These are phyloP conservation scores for Pocillopora verrucosa DNA, from an alignment of 64 coral and sea anemone genomes.

Conservation along the genomic window DNA sequence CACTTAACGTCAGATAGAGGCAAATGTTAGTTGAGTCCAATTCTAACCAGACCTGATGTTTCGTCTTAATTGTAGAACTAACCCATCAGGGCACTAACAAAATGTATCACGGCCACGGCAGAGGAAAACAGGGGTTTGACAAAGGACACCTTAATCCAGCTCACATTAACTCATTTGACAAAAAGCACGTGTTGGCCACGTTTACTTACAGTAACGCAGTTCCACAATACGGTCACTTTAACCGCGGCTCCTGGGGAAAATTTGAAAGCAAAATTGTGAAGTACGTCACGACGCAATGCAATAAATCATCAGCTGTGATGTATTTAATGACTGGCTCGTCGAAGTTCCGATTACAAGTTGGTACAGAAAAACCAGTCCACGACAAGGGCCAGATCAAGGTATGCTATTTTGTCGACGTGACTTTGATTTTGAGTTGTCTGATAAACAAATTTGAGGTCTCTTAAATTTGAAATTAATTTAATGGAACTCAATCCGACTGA, in stretches of 20 bases:
- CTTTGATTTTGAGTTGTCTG: neutral
- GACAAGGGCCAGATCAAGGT: neutral
- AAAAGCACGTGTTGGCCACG: neutral
- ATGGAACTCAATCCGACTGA: no score
- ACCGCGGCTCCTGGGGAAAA: neutral
- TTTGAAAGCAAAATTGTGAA: neutral
- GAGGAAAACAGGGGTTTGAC: neutral
- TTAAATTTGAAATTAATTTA: no score
- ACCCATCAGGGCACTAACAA: neutral
- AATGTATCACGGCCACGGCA: neutral
- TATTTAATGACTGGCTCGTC: neutral
- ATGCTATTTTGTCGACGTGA: neutral
- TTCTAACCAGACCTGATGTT: neutral
- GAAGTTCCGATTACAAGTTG: neutral
- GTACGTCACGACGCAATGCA: neutral
- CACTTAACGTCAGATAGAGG: no score
- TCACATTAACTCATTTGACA: neutral
- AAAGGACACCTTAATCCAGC: neutral
- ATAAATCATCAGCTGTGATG: neutral
- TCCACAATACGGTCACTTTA: neutral
- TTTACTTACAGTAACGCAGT: constrained; percentile 21
- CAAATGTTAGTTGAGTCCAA: neutral
- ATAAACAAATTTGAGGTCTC: no score
- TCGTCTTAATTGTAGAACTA: neutral
- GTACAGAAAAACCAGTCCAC: neutral